Evolutionary conservation across 2,888 invertebrate species (phyloP), one percentile per base, ranked within the genome.

Genomic region (Thymelicus lineola): DNA sequence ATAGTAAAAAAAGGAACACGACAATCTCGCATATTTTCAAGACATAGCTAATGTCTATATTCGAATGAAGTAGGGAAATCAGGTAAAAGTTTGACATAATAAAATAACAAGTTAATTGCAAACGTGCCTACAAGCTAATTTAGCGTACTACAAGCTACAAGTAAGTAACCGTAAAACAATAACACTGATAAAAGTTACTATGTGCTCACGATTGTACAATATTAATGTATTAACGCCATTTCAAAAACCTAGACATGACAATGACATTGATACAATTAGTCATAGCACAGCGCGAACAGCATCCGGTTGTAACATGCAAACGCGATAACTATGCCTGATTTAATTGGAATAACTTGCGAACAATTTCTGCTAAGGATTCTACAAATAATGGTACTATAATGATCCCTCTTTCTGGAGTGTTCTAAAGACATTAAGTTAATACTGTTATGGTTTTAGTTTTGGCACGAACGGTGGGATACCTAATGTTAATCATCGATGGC

Each of bases 201-300:
- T 28, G 28, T 65, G 20, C 20, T 66, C 10, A 59, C 66, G n/a
- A 42, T 67, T 67, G 53, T 61, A 53, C 53, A 67, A 60, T 60
- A 53, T 38, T 36, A 38, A 28, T 28, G 42, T 61, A 46, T 60
- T 35, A 67, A 53, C 12, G 28, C 17, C 28, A 46, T 36, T 38
- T 62, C 46, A 68, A 68, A 42, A 68, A 62, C 17, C 55, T 60
- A 62, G 68, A 62, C 62, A 58, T 58, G 62, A 69, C 68, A 69
- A 57, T 69, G 68, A 69, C 57, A 69, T 69, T 69, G 68, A 69
- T 69, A 63, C 55, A 63, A 63, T 69, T 69, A 69, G 68, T 69
- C 68, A 69, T 46, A 36, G 57, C 36, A 57, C 36, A 15, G 57
- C 48, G 61, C 62, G 12, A 68, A 63, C 68, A 58, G 68, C 57